Evolutionary conservation across 37 sponge, comb jelly and placozoan genomes (phyloP).

Genomic region (Chondrilla cf. caribensis): DNA sequence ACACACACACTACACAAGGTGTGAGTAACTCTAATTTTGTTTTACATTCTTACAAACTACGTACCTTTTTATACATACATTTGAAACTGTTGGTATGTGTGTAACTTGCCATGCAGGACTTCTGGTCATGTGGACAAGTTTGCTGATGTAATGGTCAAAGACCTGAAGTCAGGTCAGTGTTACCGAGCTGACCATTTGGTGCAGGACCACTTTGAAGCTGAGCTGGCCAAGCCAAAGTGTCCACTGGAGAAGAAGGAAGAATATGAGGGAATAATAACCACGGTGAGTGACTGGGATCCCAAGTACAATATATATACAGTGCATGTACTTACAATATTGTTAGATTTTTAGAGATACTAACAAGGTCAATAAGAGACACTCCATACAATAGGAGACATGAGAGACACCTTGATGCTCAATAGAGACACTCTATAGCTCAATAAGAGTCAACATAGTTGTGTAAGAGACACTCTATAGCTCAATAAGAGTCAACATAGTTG

Average conservation of each 20-base stretch:
- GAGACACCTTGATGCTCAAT: too few species aligned
- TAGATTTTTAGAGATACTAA: too few species aligned
- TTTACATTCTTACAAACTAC: background rate
- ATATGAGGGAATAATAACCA: conserved; percentile 41
- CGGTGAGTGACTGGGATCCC: conserved; percentile 46
- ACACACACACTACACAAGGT: background rate
- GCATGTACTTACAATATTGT: too few species aligned
- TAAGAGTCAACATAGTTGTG: too few species aligned
- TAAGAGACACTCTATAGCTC: too few species aligned
- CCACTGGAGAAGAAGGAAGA: conserved; percentile 59
- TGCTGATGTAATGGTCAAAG: conserved; percentile 95
- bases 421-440: too few species aligned
- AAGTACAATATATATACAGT: too few species aligned
- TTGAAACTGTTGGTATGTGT: background rate
- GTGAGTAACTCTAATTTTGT: too few species aligned
- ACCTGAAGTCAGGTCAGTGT: conserved; percentile 86
- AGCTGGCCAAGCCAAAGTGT: conserved; percentile 60
- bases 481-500: too few species aligned
- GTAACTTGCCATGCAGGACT: conserved; percentile 42
- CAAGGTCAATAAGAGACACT: too few species aligned
- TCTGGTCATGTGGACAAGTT: conserved; percentile 95
- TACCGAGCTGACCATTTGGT: conserved; percentile 96
- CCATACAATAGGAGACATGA: too few species aligned
- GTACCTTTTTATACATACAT: background rate
- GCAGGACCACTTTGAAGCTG: conserved; percentile 62